These are phyloP conservation scores for Athene noctua DNA, from an alignment of 2,113 vertebrate species.

Conservation along the genomic window DNA sequence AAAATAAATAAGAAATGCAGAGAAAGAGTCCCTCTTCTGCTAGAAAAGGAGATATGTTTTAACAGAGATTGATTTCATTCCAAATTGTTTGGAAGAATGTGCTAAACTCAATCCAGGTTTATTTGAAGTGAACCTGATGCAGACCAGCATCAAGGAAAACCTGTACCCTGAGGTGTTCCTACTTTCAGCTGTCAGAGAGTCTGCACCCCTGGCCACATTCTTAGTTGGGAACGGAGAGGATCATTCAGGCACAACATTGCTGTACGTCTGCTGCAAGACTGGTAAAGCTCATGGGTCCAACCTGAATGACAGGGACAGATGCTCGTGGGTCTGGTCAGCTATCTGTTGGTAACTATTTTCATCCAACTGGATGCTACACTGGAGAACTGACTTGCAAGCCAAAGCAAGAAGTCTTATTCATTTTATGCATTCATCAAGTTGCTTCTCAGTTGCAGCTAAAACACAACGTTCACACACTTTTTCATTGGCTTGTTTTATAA, in stretches of 20 bases:
- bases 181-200: neutral
- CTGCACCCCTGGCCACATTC: neutral
- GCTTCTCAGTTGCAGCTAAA: neutral
- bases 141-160: neutral
- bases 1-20: neutral
- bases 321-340: neutral
- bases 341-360: neutral
- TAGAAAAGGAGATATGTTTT: neutral
- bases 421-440: neutral
- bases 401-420: neutral
- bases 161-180: neutral
- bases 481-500: neutral
- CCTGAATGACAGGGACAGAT: neutral
- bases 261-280: neutral
- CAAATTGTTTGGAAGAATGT: neutral
- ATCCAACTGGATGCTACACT: neutral
- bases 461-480: neutral
- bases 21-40: neutral
- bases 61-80: neutral
- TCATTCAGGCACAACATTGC: neutral
- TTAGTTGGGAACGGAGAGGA: neutral
- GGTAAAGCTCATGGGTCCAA: neutral
- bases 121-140: neutral
- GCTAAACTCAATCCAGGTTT: neutral
- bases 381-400: neutral